phyloP scores from a whole-genome alignment of 2,113 vertebrate genomes.

The Rana temporaria region DNA sequence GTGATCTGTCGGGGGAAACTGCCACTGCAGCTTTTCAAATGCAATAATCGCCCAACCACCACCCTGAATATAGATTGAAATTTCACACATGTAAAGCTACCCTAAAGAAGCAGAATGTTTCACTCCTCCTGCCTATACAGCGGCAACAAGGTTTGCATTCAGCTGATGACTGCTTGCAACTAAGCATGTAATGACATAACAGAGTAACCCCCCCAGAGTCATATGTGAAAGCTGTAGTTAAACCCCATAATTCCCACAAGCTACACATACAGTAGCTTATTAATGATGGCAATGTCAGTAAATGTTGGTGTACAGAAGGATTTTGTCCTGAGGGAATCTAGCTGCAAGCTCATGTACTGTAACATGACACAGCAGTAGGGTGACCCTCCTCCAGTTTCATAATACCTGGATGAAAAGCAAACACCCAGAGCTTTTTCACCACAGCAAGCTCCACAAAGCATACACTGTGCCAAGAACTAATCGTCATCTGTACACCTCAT shows the following conservation, averaged over 20 bases:
- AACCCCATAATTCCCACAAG: background rate
- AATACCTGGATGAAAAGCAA: background rate
- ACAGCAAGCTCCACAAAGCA: background rate
- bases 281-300: background rate
- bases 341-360: constrained; percentile 2
- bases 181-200: background rate
- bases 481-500: background rate
- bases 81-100: too few species aligned
- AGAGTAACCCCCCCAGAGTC: background rate
- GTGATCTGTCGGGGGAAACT: too few species aligned
- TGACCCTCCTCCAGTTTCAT: background rate
- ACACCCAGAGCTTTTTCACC: background rate
- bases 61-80: too few species aligned
- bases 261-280: background rate
- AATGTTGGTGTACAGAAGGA: background rate
- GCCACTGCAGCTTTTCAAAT: background rate
- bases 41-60: background rate
- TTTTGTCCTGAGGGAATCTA: background rate
- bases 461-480: background rate
- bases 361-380: constrained; percentile 17
- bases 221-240: background rate
- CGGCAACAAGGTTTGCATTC: background rate
- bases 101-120: too few species aligned
- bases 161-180: background rate
- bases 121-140: background rate